A percentile compares a stretch with the other conserved stretches of the same genome.
Evolutionary conservation across 1,140 invertebrate genomes (phyloP).

Genomic region (Orchestia grillus): DNA sequence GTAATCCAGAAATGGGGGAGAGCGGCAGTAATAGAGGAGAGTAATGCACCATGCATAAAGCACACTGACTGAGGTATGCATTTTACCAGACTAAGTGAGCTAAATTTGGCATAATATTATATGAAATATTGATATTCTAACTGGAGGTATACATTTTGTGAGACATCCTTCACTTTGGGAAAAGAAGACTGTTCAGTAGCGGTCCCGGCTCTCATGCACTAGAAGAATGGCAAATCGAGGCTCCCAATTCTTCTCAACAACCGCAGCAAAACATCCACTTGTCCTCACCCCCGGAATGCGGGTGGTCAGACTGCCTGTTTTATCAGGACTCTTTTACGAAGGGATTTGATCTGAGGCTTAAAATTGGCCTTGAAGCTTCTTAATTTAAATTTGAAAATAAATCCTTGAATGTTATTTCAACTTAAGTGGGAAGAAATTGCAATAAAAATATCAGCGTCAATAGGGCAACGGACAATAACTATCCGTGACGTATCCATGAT

Average conservation of each 20-base stretch:
- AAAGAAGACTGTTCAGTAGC: too few relatives aligned
- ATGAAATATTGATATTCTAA: too few relatives aligned
- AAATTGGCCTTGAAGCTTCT: neutral
- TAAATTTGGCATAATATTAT: too few relatives aligned
- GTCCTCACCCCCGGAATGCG: neutral
- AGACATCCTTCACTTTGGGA: too few relatives aligned
- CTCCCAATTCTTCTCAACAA: neutral
- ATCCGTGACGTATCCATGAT: neutral
- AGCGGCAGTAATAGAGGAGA: too few relatives aligned
- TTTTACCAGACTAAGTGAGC: too few relatives aligned
- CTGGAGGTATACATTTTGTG: too few relatives aligned
- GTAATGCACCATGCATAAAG: too few relatives aligned
- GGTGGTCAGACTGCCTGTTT: neutral
- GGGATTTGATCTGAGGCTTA: too few relatives aligned
- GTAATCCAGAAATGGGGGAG: too few relatives aligned
- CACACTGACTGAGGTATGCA: too few relatives aligned
- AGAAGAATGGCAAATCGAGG: neutral
- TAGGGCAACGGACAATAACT: neutral
- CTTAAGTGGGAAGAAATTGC: neutral
- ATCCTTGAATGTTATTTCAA: neutral
- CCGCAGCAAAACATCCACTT: neutral
- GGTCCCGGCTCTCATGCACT: neutral
- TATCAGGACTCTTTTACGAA: neutral
- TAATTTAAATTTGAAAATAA: neutral
- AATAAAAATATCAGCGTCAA: neutral